Evolutionary conservation across 2,113 vertebrate species (phyloP).

Genomic region (Felis chaus): DNA sequence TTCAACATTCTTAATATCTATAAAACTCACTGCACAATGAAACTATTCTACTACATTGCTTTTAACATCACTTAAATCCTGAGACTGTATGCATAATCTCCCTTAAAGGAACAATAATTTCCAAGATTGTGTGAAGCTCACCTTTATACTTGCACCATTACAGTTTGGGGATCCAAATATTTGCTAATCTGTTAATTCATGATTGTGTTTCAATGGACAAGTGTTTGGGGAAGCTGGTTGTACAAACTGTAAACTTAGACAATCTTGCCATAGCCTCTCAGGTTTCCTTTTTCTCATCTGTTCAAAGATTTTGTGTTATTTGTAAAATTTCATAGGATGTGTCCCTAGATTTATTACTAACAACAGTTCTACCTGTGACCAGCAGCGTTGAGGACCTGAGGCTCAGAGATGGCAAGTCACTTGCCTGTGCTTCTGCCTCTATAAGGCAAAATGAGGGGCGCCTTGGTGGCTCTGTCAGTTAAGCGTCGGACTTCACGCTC

Average conservation of each 20-base stretch:
- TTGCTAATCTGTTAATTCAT: not conserved
- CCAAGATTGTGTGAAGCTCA: not conserved
- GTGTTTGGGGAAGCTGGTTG: not conserved
- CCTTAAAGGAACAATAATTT: not conserved
- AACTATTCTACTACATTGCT: not conserved
- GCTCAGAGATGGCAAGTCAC: too few species aligned
- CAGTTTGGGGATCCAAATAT: not conserved
- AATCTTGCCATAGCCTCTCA: not conserved
- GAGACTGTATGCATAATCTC: not conserved
- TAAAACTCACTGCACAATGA: not conserved
- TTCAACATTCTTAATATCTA: not conserved
- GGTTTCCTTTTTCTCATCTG: not conserved
- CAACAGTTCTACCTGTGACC: not conserved
- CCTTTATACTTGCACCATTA: not conserved
- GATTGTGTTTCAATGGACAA: not conserved
- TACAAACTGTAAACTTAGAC: not conserved
- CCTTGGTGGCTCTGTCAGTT: too few species aligned
- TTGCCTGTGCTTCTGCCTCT: not conserved
- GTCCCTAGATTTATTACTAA: not conserved
- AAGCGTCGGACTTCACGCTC: too few species aligned
- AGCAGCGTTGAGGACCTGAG: not conserved
- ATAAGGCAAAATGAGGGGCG: not conserved
- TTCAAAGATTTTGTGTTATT: not conserved
- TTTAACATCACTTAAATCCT: slow-evolving; percentile 22
- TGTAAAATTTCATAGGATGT: not conserved